Conservation (phyloP, 1,140 invertebrate species). For the Apolygus lucorum region DNA sequence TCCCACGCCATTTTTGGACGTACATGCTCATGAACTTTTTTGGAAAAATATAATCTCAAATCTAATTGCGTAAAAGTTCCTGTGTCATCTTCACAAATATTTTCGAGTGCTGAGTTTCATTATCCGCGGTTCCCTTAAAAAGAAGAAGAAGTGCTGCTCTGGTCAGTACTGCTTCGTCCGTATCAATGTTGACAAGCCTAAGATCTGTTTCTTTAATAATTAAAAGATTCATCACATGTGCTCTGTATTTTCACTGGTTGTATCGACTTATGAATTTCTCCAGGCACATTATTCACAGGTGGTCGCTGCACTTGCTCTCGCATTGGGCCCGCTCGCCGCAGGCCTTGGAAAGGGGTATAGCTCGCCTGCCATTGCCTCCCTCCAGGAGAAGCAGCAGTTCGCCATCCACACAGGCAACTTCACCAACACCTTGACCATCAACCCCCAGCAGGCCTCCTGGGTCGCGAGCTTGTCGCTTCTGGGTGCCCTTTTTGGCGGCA, state of each 20-base stretch:
- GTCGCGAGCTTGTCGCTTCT: conserved; percentile 65
- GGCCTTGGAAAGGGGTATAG: conserved; percentile 76
- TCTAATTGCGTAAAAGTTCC: too few relatives aligned
- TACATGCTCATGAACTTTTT: too few relatives aligned
- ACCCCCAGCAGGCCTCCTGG: conserved; percentile 69
- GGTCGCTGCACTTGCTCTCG: conserved; percentile 66
- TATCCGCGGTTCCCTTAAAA: too few relatives aligned
- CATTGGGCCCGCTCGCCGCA: conserved; percentile 67
- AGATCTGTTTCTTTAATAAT: too few relatives aligned
- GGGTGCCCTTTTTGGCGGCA: conserved; percentile 63
- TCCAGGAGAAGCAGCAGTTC: conserved; percentile 51
- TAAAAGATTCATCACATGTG: too few relatives aligned
- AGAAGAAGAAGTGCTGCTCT: background rate
- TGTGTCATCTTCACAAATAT: too few relatives aligned
- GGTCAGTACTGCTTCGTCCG: background rate
- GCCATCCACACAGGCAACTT: conserved; percentile 31
- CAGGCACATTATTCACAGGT: conserved; percentile 53
- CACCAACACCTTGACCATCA: conserved; percentile 49
- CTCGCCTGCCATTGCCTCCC: conserved; percentile 71
- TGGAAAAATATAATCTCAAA: too few relatives aligned
- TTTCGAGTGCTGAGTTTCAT: too few relatives aligned
- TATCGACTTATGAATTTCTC: background rate
- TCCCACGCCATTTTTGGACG: too few relatives aligned
- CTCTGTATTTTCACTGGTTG: background rate
- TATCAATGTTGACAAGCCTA: background rate